These are phyloP conservation scores for Agrilus biguttatus DNA, from an alignment of 2,888 invertebrate species.

Conservation along the genomic window DNA sequence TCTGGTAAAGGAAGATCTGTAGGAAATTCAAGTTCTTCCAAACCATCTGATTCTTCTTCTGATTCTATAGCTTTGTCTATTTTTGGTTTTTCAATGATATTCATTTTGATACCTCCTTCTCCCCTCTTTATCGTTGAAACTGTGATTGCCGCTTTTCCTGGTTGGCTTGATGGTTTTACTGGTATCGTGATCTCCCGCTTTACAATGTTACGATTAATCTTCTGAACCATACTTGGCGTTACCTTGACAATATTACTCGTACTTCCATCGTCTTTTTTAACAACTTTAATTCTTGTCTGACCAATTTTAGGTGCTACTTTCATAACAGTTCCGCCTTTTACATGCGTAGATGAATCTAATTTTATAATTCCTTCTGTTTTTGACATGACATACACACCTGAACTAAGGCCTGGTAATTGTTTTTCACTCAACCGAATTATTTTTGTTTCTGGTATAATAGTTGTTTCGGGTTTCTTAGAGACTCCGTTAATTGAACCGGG, in stretches of 20 bases:
- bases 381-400: slow-evolving; percentile 63
- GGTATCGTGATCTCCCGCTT: background rate
- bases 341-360: slow-evolving; percentile 40
- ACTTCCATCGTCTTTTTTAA: slow-evolving; percentile 24
- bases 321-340: slow-evolving; percentile 27
- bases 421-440: slow-evolving; percentile 62
- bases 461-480: slow-evolving; percentile 16
- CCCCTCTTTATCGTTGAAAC: slow-evolving; percentile 9
- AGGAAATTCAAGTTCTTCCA: slow-evolving; percentile 53
- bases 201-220: background rate
- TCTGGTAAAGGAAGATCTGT: slow-evolving; percentile 36
- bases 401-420: slow-evolving; percentile 46
- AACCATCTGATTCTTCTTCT: slow-evolving; percentile 34
- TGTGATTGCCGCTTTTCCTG: slow-evolving; percentile 10
- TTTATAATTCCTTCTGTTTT: slow-evolving; percentile 62
- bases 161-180: slow-evolving; percentile 6
- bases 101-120: slow-evolving; percentile 5
- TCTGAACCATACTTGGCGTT: slow-evolving; percentile 6
- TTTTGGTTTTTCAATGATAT: slow-evolving; percentile 1
- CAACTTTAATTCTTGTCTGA: slow-evolving; percentile 33
- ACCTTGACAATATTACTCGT: slow-evolving; percentile 14
- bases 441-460: slow-evolving; percentile 40
- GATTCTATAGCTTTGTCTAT: background rate
- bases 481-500: slow-evolving; percentile 15
- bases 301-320: slow-evolving; percentile 37